Percentiles rank a stretch among this genome's conserved stretches.
Conservation (phyloP, 1,140 invertebrate genomes). For the Heliconius eleuchia region DNA sequence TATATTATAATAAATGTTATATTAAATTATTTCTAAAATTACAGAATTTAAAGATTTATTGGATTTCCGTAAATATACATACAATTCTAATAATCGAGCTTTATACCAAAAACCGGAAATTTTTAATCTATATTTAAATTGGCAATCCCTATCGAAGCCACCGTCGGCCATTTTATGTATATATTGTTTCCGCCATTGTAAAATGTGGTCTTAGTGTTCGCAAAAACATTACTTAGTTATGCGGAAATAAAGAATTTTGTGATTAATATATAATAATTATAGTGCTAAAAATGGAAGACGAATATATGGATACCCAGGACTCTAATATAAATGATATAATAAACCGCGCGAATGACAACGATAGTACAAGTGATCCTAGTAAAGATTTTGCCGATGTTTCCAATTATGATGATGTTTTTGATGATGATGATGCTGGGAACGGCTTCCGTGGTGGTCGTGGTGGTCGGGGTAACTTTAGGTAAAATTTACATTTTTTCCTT, state of each 20-base stretch:
- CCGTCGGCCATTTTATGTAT: constrained; percentile 40
- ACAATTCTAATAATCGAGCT: too few relatives aligned
- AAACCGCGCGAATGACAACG: constrained; percentile 47
- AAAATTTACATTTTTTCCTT: neutral
- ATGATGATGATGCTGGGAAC: constrained; percentile 67
- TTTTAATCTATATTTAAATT: neutral
- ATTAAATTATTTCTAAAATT: too few relatives aligned
- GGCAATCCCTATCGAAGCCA: constrained; percentile 35
- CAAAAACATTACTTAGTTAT: constrained; percentile 46
- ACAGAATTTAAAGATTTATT: too few relatives aligned
- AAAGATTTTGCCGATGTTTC: constrained; percentile 58
- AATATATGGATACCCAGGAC: constrained; percentile 69
- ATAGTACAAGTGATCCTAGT: constrained; percentile 46
- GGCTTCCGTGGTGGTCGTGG: constrained; percentile 77
- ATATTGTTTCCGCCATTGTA: constrained; percentile 45
- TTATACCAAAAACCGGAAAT: constrained; percentile 12
- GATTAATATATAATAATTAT: constrained; percentile 41
- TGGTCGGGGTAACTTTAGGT: constrained; percentile 83
- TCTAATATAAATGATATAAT: constrained; percentile 51
- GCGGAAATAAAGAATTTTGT: constrained; percentile 59
- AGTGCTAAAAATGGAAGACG: constrained; percentile 62
- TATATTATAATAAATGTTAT: too few relatives aligned
- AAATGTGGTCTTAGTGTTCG: constrained; percentile 38
- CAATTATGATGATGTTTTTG: constrained; percentile 58
- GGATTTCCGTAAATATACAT: neutral